Base-by-base conservation (phyloP, 2,113 vertebrate species). In the Mystacornis crossleyi region DNA sequence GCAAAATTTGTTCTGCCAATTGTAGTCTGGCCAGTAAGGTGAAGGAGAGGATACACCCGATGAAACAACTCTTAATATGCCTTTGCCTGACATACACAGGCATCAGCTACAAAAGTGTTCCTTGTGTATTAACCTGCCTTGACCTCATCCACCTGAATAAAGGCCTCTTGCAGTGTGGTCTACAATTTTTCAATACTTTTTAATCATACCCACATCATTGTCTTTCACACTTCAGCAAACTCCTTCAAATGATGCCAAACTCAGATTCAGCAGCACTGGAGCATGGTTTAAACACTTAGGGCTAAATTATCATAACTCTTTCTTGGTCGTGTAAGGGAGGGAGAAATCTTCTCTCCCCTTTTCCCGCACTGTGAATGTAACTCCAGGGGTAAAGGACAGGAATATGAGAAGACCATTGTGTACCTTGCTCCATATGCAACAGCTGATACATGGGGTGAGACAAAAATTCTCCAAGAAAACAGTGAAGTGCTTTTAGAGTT, bases 211-310 rank as follows among this genome's bases (percentile, higher is more conserved):
- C 53, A 89, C 2, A 6, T 93, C 86, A 93, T 34, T 93, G 90
- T 72, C 93, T 95, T 96, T 96, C 92, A 96, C 90, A 94, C 88
- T 95, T 81, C 92, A 92, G 72, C 86, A 96, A 89, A 40, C 72
- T 96, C 96, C 95, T 97, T 97, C 96, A 96, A 86, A 88, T 69
- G 72, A 55, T 96, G 92, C 95, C 95, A 96, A 61, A 72, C 86
- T 93, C 80, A 86, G 75, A 89, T 92, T 96, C 80, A 74, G 57
- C 53, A 93, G 93, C 93, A 93, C 64, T 86, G 86, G 53, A 95
- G 71, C 90, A 72, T 84, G 69, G 66, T 67, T 94, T 81, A 86
- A 96, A 86, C 60, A 81, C 88, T 94, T 34, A 61, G 31, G 85
- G 92, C 88, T 95, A 96, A 90, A 96, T 93, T 90, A 51, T 71